These are phyloP conservation scores for Cacatua alba DNA, from an alignment of 2,113 vertebrate species.

Conservation along the genomic window DNA sequence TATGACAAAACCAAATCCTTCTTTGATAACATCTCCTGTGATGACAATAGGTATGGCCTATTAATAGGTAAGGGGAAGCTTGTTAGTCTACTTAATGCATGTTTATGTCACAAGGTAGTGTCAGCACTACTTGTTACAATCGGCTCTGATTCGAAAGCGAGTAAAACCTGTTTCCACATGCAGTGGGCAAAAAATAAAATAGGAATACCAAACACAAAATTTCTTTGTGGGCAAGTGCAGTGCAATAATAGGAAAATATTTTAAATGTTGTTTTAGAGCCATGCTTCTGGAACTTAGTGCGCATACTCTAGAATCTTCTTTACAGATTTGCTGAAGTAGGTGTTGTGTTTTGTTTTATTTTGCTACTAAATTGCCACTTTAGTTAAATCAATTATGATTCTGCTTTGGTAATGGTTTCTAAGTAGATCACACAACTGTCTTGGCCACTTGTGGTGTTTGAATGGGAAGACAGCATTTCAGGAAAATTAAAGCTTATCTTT, in stretches of 20 bases:
- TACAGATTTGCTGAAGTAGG: background rate
- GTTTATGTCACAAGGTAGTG: background rate
- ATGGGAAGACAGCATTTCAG: background rate
- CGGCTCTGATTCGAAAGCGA: background rate
- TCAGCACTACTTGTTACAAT: background rate
- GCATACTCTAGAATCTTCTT: background rate
- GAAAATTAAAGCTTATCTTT: background rate
- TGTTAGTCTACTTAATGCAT: background rate
- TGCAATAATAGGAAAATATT: background rate
- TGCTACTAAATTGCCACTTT: background rate
- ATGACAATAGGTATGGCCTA: constrained; percentile 86
- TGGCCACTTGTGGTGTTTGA: background rate
- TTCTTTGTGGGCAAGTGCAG: background rate
- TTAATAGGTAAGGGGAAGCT: background rate
- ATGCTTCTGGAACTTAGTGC: background rate
- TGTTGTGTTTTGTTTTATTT: background rate
- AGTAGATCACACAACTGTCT: background rate
- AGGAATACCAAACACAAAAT: background rate
- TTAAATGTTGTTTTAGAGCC: background rate
- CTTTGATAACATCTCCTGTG: constrained; percentile 98
- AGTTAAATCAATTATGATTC: background rate
- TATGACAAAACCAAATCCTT: constrained; percentile 99
- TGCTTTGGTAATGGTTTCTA: background rate
- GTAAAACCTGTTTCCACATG: background rate
- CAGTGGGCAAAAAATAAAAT: background rate